Evolutionary conservation across 1,140 invertebrate species (phyloP).

Genomic region (Megalopta genalis): DNA sequence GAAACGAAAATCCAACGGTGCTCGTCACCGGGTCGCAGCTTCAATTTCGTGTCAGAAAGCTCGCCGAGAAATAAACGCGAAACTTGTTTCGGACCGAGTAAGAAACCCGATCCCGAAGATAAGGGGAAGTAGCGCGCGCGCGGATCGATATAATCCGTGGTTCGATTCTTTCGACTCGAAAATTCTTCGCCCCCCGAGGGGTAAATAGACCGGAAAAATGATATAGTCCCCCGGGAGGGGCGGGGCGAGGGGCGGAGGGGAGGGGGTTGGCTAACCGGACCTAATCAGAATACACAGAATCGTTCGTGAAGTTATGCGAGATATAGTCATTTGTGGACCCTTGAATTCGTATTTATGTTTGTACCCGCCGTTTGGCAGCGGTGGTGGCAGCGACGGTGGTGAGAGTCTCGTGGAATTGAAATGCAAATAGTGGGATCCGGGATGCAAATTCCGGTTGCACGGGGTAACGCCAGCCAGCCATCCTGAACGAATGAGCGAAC

Average conservation of each 20-base stretch:
- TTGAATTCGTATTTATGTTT: conserved; percentile 78
- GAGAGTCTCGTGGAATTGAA: conserved; percentile 77
- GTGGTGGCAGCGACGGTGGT: conserved; percentile 56
- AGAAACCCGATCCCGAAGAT: not conserved
- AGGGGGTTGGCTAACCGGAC: conserved; percentile 36
- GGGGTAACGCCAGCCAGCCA: conserved; percentile 74
- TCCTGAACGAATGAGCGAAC: conserved; percentile 65
- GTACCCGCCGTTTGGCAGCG: conserved; percentile 75
- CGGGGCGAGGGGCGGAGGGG: no score
- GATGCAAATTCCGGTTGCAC: conserved; percentile 79
- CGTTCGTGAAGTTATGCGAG: conserved; percentile 57
- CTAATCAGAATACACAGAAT: conserved; percentile 61
- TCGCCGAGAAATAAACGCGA: no score
- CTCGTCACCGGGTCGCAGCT: no score
- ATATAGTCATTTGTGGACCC: conserved; percentile 61
- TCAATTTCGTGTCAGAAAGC: no score
- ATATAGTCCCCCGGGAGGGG: conserved; percentile 16
- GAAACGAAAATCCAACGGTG: no score
- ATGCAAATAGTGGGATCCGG: conserved; percentile 78
- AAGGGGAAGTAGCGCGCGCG: no score
- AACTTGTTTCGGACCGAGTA: no score
- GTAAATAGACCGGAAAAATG: conserved; percentile 40
- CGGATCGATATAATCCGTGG: not conserved
- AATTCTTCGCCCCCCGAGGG: not conserved
- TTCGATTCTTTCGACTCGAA: not conserved